A percentile compares a stretch with the other conserved stretches of the same genome.
Evolutionary conservation across 2,888 invertebrate genomes (phyloP).

Genomic region (Parapristionchus giblindavisi): DNA sequence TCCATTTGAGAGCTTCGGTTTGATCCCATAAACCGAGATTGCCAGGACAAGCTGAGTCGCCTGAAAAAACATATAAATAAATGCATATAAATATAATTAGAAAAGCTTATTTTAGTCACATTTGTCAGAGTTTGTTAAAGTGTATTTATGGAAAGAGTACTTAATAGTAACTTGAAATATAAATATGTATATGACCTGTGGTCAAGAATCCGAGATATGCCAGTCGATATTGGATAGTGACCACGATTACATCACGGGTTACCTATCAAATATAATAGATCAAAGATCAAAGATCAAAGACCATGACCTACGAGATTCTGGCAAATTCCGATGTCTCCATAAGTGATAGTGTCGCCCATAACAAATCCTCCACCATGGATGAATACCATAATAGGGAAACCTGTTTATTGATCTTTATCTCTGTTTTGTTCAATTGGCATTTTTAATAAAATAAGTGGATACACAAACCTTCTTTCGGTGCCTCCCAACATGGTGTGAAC

Average conservation of each 20-base stretch:
- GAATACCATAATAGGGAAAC: conserved; percentile 31
- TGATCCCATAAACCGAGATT: conserved; percentile 54
- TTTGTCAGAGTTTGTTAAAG: too few relatives aligned
- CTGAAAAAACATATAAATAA: too few relatives aligned
- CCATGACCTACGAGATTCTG: background rate
- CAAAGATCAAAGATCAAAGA: background rate
- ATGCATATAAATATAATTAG: too few relatives aligned
- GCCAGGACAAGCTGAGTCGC: conserved; percentile 48
- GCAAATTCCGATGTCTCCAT: conserved; percentile 15
- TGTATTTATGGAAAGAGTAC: too few relatives aligned
- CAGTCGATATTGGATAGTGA: background rate
- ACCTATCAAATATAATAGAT: conserved; percentile 10
- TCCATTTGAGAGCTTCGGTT: conserved; percentile 54
- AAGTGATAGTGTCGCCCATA: background rate
- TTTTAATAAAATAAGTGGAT: background rate
- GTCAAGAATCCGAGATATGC: conserved; percentile 55
- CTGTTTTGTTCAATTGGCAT: background rate
- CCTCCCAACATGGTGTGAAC: conserved; percentile 27
- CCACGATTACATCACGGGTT: conserved; percentile 15
- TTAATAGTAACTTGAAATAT: background rate
- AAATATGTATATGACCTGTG: conserved; percentile 39
- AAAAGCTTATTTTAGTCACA: too few relatives aligned
- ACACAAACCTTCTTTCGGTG: background rate
- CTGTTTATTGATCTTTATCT: background rate
- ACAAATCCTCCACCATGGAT: conserved; percentile 31